These are phyloP conservation scores for Musca vetustissima DNA, from an alignment of 1,140 invertebrate genomes.

Conservation along the genomic window DNA sequence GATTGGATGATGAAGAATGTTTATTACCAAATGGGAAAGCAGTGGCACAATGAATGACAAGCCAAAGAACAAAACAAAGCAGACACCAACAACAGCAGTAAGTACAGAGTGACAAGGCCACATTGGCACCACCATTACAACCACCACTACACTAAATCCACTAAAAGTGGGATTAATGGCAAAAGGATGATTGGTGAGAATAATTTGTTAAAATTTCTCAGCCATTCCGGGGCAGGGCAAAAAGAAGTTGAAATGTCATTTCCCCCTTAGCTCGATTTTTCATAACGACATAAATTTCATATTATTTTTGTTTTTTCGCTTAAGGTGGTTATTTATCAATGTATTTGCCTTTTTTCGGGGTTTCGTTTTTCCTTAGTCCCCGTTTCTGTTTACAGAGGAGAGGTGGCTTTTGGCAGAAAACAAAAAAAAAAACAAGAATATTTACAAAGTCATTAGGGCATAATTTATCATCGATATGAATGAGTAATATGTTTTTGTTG, in stretches of 20 bases:
- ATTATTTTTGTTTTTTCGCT: not conserved
- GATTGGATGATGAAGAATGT: constrained; percentile 1
- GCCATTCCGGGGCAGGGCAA: not conserved
- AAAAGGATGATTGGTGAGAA: constrained; percentile 15
- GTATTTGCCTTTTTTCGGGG: not conserved
- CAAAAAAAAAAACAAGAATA: not conserved
- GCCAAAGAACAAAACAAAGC: not conserved
- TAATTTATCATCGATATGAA: constrained; percentile 16
- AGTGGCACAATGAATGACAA: not conserved
- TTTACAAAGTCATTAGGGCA: constrained; percentile 4
- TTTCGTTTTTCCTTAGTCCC: too few relatives aligned
- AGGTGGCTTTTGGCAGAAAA: too few relatives aligned
- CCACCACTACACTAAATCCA: constrained; percentile 16
- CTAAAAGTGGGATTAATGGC: constrained; percentile 3
- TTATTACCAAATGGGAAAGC: too few relatives aligned
- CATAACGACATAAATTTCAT: too few relatives aligned
- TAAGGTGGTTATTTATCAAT: constrained; percentile 2
- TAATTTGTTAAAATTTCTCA: not conserved
- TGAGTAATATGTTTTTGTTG: too few relatives aligned
- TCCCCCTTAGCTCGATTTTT: not conserved
- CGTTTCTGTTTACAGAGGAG: too few relatives aligned
- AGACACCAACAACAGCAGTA: constrained; percentile 17
- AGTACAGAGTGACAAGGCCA: not conserved
- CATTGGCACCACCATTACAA: not conserved
- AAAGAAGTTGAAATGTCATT: not conserved